These are phyloP conservation scores for Conger conger DNA, from an alignment of 2,113 vertebrate genomes.

Conservation along the genomic window DNA sequence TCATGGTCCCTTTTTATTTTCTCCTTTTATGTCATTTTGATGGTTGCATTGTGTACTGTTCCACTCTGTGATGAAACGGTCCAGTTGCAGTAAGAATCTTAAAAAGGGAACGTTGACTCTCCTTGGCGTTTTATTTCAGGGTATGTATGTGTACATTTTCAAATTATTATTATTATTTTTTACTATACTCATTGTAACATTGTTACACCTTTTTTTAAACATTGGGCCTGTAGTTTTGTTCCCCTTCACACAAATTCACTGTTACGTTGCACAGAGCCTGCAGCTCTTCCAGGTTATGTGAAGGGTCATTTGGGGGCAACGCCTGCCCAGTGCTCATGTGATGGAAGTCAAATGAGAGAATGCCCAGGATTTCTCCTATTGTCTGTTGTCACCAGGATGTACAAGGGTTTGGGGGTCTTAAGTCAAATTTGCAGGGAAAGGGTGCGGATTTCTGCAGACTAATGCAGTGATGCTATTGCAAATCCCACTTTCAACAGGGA, in stretches of 20 bases:
- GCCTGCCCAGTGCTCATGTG: not conserved
- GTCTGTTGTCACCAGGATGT: not conserved
- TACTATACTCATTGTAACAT: not conserved
- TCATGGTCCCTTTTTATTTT: conserved; percentile 29
- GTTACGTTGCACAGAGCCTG: not conserved
- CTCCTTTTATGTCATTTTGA: conserved; percentile 37
- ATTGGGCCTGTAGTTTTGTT: conserved; percentile 17
- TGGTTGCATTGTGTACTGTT: conserved; percentile 23
- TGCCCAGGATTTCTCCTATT: not conserved
- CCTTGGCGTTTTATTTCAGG: conserved; percentile 18
- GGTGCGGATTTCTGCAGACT: not conserved
- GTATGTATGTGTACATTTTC: not conserved
- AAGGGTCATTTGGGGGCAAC: not conserved
- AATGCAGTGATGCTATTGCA: conserved; percentile 1
- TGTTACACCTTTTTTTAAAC: conserved; percentile 5
- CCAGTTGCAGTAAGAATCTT: conserved; percentile 18
- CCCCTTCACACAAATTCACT: conserved; percentile 19
- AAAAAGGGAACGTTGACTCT: conserved; percentile 32
- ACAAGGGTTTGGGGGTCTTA: not conserved
- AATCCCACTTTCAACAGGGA: not conserved
- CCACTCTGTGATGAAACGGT: conserved; percentile 27
- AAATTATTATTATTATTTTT: conserved; percentile 29
- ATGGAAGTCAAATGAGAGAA: not conserved
- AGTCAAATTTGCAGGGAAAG: conserved; percentile 15
- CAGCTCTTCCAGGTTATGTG: not conserved